Evolutionary conservation across 2,888 invertebrate genomes (phyloP).

Genomic region (Lasioglossum calceatum): DNA sequence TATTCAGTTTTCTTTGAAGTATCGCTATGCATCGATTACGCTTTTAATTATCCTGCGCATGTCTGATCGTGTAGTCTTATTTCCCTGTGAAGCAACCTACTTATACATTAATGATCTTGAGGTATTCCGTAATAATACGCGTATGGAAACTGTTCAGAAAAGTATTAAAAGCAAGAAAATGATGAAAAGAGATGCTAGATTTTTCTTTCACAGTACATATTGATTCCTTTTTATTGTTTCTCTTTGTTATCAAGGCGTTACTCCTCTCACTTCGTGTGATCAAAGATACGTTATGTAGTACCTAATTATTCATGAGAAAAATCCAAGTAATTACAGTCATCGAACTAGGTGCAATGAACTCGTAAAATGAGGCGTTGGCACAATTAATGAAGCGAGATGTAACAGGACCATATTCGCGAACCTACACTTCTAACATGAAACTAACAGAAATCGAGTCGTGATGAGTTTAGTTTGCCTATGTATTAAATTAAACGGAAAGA

Average conservation of each 20-base stretch:
- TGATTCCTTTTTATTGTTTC: not conserved
- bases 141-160: not conserved
- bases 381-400: not conserved
- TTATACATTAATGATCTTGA: not conserved
- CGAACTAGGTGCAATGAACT: not conserved
- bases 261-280: not conserved
- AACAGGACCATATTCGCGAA: not conserved
- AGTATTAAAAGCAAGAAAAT: not conserved
- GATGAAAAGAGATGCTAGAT: not conserved
- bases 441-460: not conserved
- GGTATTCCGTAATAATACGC: not conserved
- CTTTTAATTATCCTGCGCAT: not conserved
- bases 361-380: not conserved
- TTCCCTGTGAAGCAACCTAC: not conserved
- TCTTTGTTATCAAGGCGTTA: not conserved
- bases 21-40: not conserved
- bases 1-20: not conserved
- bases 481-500: not conserved
- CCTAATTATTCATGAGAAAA: slow-evolving; percentile 2
- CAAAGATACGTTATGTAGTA: not conserved
- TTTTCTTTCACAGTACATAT: not conserved
- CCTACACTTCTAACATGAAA: not conserved
- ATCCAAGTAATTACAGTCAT: not conserved
- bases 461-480: not conserved
- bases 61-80: not conserved